Evolutionary conservation across 2,888 invertebrate genomes (phyloP).

Genomic region (Ceriagrion tenellum): DNA sequence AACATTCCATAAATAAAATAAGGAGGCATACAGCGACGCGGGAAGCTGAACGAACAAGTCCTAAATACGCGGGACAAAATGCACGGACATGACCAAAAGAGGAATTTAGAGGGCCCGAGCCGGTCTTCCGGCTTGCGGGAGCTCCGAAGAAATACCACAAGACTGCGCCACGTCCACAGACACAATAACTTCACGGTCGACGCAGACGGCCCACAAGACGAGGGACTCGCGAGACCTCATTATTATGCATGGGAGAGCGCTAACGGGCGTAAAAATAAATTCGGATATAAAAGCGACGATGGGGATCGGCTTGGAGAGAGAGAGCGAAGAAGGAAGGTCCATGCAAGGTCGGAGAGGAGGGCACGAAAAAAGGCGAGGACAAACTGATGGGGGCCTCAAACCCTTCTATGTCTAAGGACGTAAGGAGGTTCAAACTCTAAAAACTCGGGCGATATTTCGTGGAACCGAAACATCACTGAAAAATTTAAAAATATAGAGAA

Average conservation of each 20-base stretch:
- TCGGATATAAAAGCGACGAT: conserved; percentile 7
- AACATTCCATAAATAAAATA: too few relatives aligned
- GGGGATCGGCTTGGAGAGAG: background rate
- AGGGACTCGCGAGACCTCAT: background rate
- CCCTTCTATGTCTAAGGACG: too few relatives aligned
- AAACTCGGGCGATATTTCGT: too few relatives aligned
- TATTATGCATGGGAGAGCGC: conserved; percentile 7
- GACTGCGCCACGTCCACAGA: background rate
- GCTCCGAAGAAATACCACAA: background rate
- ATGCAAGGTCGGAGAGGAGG: background rate
- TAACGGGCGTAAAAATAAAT: background rate
- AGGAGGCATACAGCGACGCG: too few relatives aligned
- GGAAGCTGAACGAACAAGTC: too few relatives aligned
- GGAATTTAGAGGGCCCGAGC: background rate
- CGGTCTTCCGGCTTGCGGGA: background rate
- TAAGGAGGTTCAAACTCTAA: too few relatives aligned
- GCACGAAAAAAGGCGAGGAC: too few relatives aligned
- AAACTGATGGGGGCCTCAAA: too few relatives aligned
- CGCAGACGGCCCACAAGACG: background rate
- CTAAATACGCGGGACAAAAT: too few relatives aligned
- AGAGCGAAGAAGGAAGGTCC: background rate
- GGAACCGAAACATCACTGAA: too few relatives aligned
- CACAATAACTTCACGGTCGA: background rate
- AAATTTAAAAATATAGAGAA: too few relatives aligned
- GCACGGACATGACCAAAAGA: background rate